Base-by-base conservation (phyloP, 2,113 vertebrate genomes). In the Cheirogaleus medius region DNA sequence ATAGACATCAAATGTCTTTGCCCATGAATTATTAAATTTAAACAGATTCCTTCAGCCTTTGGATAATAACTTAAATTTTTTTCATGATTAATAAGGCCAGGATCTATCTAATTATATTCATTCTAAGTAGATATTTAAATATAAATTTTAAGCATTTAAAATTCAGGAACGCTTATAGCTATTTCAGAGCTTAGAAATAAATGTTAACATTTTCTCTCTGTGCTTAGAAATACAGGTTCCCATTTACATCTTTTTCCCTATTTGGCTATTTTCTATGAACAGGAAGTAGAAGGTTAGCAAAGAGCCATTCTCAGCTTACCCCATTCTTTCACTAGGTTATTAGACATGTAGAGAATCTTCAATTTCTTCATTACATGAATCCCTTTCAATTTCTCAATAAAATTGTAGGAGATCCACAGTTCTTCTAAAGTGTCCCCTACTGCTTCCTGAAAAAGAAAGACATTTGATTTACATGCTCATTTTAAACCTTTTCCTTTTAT, bases 321-420 rank as follows among this genome's bases (percentile, higher is more conserved):
- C 99, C 99, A 99, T 25, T 99, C 99, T 98, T 99, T 99, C 83
- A 99, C 99, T 95, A 99, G 98, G 98, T 99, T 99, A 98, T 99
- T 99, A 95, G 99, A 99, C 99, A 99, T 99, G 97, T 99, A 99
- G 73, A 99, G 99, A 97, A 99, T 99, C 97, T 98, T 99, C 84
- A 99, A 97, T 73, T 99, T 99, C 98, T 99, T 99, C 99, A 99
- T 99, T 49, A 99, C 99, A 69, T 99, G 99, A 92, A 99, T 99
- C 77, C 99, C 99, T 97, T 99, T 99, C 97, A 99, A 98, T 96
- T 99, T 99, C 97, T 99, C 99, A 86, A 99, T 99, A 92, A 99
- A 98, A 98, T 99, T 99, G 97, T 99, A 99, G 0, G 99, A 99
- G 96, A 99, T 99, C 99, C 99, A 99, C 92, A 99, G 95, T 97